Evolutionary conservation across 2,888 invertebrate genomes (phyloP).

Genomic region (Dichetophora obliterata): DNA sequence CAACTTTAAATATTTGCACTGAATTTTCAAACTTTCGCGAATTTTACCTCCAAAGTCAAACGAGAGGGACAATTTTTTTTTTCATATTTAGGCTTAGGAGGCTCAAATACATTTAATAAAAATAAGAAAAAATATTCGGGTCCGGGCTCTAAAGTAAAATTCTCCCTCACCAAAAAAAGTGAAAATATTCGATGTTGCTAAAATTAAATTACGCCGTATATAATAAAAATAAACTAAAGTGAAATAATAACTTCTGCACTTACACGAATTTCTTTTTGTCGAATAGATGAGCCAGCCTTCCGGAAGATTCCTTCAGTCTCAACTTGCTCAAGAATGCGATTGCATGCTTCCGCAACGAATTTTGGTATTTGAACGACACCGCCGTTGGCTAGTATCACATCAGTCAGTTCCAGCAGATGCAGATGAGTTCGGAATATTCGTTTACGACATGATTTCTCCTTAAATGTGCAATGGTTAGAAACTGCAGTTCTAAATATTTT

Average conservation of each 20-base stretch:
- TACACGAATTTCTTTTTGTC: slow-evolving; percentile 87
- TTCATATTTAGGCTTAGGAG: no score
- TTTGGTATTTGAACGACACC: slow-evolving; percentile 80
- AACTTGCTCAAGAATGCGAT: slow-evolving; percentile 77
- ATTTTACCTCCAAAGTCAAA: no score
- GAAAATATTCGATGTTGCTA: no score
- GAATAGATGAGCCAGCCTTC: slow-evolving; percentile 86
- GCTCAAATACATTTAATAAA: no score
- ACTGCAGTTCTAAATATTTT: slow-evolving; percentile 52
- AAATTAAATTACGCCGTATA: no score
- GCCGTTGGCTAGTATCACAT: slow-evolving; percentile 77
- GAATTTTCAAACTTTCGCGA: no score
- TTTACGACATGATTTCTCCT: slow-evolving; percentile 55
- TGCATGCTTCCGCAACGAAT: slow-evolving; percentile 80
- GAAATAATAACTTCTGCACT: slow-evolving; percentile 43
- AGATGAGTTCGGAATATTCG: slow-evolving; percentile 73
- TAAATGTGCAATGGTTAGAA: slow-evolving; percentile 15
- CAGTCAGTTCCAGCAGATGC: slow-evolving; percentile 71
- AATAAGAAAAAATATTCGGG: no score
- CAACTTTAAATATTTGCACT: no score
- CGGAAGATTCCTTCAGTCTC: slow-evolving; percentile 88
- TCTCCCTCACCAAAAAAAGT: no score
- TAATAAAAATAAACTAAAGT: background rate
- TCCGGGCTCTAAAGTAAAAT: no score
- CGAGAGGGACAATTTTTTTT: no score